Evolutionary conservation across 2,888 invertebrate species (phyloP).

Genomic region (Lasioglossum calceatum): DNA sequence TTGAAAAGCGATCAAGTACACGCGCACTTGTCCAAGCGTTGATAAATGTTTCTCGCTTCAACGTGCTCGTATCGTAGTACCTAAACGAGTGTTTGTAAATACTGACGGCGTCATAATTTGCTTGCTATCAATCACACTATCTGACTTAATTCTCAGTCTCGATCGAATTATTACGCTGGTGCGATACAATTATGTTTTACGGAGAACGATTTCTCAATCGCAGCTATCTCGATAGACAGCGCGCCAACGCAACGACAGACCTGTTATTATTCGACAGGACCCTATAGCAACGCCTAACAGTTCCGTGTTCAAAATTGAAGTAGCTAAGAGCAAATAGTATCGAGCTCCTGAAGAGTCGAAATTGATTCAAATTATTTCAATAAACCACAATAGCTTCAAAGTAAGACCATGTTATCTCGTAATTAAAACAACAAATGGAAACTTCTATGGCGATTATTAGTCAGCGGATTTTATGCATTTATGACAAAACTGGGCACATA

Average conservation of each 20-base stretch:
- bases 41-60: not conserved
- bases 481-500: too few relatives aligned
- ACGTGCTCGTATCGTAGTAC: not conserved
- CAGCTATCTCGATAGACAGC: not conserved
- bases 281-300: not conserved
- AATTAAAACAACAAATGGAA: not conserved
- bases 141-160: constrained; percentile 20
- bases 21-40: not conserved
- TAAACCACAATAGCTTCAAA: not conserved
- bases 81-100: constrained; percentile 11
- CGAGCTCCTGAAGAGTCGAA: not conserved
- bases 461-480: too few relatives aligned
- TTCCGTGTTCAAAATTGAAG: not conserved
- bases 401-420: not conserved
- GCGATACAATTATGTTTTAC: constrained; percentile 20
- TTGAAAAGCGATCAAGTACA: not conserved
- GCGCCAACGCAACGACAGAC: not conserved
- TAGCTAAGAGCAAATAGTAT: not conserved
- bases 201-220: constrained; percentile 25
- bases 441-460: too few relatives aligned
- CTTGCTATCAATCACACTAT: constrained; percentile 3
- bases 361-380: not conserved
- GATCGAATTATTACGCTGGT: constrained; percentile 7
- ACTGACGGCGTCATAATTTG: constrained; percentile 10
- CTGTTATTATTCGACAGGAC: not conserved